Evolutionary conservation across 2,113 vertebrate genomes (phyloP), one percentile per base, ranked within the genome.

Genomic region (Macquaria ambigua): DNA sequence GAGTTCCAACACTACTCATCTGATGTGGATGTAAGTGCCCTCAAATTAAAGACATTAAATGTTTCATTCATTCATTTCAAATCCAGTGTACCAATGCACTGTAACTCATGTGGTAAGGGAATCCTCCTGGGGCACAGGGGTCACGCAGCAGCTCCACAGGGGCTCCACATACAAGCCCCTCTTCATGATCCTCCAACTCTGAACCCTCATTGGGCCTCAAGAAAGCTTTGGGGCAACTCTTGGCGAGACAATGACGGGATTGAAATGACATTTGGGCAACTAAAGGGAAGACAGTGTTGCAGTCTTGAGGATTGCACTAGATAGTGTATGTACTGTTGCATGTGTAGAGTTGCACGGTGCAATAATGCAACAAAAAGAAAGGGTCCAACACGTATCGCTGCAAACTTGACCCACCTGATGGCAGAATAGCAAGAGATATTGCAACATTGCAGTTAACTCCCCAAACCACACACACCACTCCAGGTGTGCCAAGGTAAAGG

Each of bases 101-200:
- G 37, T 37, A 23, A 23, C n/a, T 73, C 59, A 72, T 66, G 62
- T 77, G 80, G 70, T 56, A 8, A 8, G 1, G 23, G 25, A 67
- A 52, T 46, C 62, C 50, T 67, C 39, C 63, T 12, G 37, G 21
- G 41, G 39, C 55, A 61, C 5, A 6, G 37, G 15, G 71, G 23
- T 5, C 9, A 39, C 5, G 6, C 14, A 20, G 37, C 10, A 1
- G 20, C 31, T 55, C 43, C 34, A 20, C 55, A 56, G 64, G 41
- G 11, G n/a, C 50, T 31, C 41, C 41, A 70, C 74, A 11, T 41
- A 52, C 8, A 64, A 25, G 14, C 20, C 2, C 5, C 3, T 46
- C 21, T 59, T 52, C 41, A 61, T 18, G 18, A 53, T 3, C 58
- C 16, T 28, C 69, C 34, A 14, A 3, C 53, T 6, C 43, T 75